phyloP scores from a whole-genome alignment of 2,888 invertebrate species.

The Diachrysia chrysitis region DNA sequence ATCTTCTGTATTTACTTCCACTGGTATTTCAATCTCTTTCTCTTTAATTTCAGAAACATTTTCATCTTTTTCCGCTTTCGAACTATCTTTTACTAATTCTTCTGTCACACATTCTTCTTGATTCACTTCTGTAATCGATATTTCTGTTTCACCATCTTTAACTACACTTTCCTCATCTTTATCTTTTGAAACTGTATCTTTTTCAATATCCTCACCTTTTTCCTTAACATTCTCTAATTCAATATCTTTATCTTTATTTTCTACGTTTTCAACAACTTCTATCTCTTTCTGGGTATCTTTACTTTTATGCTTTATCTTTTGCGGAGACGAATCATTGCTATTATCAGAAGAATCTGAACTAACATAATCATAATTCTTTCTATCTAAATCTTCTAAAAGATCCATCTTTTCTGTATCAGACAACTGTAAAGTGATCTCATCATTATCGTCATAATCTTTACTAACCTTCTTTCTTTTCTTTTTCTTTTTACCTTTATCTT shows the following conservation, averaged over 20 bases:
- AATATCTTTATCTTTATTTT: too few relatives aligned
- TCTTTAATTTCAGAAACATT: background rate
- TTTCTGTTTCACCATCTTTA: background rate
- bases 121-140: background rate
- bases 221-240: background rate
- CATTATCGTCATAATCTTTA: constrained; percentile 79
- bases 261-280: background rate
- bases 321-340: constrained; percentile 35
- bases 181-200: background rate
- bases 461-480: constrained; percentile 68
- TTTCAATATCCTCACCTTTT: background rate
- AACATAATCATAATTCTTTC: constrained; percentile 74
- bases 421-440: constrained; percentile 83
- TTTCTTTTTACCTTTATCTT: constrained; percentile 76
- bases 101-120: constrained; percentile 2
- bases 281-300: constrained; percentile 11
- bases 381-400: constrained; percentile 81
- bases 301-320: constrained; percentile 18
- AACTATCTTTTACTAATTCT: background rate
- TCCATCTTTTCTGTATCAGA: constrained; percentile 87
- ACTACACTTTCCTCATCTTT: background rate
- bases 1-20: constrained; percentile 10
- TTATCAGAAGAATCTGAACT: constrained; percentile 64
- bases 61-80: background rate
- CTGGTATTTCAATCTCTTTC: background rate